Percentiles rank a stretch among this genome's conserved stretches.
phyloP scores from a whole-genome alignment of 2,113 vertebrate genomes.

The Ia io region DNA sequence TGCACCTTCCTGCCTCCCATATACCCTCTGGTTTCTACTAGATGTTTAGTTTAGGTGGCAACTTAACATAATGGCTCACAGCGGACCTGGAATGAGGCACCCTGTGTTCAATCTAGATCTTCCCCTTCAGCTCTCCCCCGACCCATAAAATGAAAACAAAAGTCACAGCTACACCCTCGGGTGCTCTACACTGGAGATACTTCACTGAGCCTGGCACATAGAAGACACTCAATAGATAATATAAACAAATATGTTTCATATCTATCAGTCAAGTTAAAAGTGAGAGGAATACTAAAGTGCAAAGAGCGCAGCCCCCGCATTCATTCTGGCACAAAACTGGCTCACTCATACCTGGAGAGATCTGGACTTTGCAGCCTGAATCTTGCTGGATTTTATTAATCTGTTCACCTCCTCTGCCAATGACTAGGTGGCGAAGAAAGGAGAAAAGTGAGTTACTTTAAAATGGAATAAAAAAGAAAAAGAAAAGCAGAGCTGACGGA shows the following conservation, averaged over 20 bases:
- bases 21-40: neutral
- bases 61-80: fast-evolving
- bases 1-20: fast-evolving
- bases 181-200: fast-evolving
- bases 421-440: slow-evolving; percentile 82
- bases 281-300: neutral
- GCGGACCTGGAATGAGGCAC: neutral
- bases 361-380: slow-evolving; percentile 96
- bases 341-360: slow-evolving; percentile 88
- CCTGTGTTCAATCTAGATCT: neutral
- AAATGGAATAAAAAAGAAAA: neutral
- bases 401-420: slow-evolving; percentile 94
- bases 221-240: neutral
- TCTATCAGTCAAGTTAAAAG: too few relatives aligned
- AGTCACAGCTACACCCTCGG: fast-evolving
- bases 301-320: neutral
- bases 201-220: fast-evolving
- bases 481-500: neutral
- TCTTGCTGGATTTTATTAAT: slow-evolving; percentile 98
- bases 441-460: slow-evolving; percentile 11
- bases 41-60: neutral
- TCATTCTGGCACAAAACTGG: neutral
- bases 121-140: too few relatives aligned
- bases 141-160: neutral
- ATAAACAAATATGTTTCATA: neutral